Conservation (phyloP, 2,888 invertebrate genomes). For the Andrena haemorrhoa region DNA sequence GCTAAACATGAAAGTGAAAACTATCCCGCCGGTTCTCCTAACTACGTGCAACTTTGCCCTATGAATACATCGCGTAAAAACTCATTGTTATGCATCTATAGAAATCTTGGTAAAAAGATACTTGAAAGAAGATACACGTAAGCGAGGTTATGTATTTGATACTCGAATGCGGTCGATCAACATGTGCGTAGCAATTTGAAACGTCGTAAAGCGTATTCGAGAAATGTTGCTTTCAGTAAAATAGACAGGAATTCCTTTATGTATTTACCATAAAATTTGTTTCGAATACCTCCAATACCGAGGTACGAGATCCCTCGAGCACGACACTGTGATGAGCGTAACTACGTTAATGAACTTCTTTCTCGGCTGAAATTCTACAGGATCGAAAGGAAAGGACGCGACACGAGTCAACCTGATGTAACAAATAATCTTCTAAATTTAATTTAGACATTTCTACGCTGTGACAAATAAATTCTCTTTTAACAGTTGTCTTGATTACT, state of each 20-base stretch:
- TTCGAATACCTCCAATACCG: constrained; percentile 31
- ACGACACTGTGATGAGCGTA: constrained; percentile 51
- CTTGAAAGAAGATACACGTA: constrained; percentile 18
- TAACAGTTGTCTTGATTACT: constrained; percentile 30
- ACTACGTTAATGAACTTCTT: constrained; percentile 65
- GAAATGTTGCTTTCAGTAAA: background rate
- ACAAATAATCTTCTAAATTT: background rate
- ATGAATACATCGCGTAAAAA: constrained; percentile 27
- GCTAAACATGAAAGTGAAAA: too few relatives aligned
- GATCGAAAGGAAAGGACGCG: background rate
- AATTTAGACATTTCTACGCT: background rate
- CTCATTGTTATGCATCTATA: constrained; percentile 2
- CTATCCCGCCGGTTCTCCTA: background rate
- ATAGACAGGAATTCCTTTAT: constrained; percentile 1
- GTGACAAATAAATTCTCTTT: background rate
- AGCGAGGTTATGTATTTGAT: constrained; percentile 70
- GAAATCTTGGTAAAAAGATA: background rate
- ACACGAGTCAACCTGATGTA: background rate
- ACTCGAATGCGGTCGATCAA: constrained; percentile 17
- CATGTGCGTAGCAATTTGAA: constrained; percentile 31
- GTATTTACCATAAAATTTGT: constrained; percentile 65
- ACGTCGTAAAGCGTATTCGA: background rate
- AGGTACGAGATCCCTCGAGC: constrained; percentile 47
- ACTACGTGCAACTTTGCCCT: background rate
- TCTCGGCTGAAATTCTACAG: constrained; percentile 5